Evolutionary conservation across 2,888 invertebrate species (phyloP).

Genomic region (Dicyrtomina minuta): DNA sequence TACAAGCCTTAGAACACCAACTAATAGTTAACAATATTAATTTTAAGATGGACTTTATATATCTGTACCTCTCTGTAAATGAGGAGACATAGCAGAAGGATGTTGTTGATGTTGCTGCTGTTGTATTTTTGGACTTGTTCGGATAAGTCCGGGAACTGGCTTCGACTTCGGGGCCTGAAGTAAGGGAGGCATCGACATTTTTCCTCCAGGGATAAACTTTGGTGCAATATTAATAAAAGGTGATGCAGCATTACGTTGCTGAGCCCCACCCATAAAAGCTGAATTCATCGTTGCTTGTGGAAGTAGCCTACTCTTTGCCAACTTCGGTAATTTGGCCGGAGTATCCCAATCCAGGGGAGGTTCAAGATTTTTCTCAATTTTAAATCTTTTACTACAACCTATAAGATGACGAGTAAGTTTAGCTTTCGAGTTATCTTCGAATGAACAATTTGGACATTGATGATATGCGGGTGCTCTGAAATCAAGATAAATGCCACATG

Average conservation of each 20-base stretch:
- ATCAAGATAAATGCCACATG: constrained; percentile 13
- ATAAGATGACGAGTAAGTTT: constrained; percentile 84
- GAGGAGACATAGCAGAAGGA: constrained; percentile 38
- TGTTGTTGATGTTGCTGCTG: constrained; percentile 2
- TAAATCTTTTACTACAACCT: constrained; percentile 85
- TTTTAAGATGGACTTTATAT: not conserved
- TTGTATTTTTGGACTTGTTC: constrained; percentile 46
- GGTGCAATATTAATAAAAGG: constrained; percentile 57
- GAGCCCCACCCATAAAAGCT: constrained; percentile 12
- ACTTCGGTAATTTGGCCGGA: constrained; percentile 86
- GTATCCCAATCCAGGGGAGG: constrained; percentile 90
- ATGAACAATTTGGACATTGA: constrained; percentile 90
- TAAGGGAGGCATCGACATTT: constrained; percentile 56
- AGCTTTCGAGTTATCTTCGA: constrained; percentile 89
- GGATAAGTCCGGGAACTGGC: constrained; percentile 51
- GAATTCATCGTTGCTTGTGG: constrained; percentile 45
- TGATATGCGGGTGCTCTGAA: constrained; percentile 77
- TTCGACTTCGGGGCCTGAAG: constrained; percentile 57
- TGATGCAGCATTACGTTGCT: constrained; percentile 52
- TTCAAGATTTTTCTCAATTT: constrained; percentile 77
- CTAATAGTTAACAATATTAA: not conserved
- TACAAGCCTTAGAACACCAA: no score
- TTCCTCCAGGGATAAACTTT: constrained; percentile 40
- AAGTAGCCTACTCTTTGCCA: constrained; percentile 58
- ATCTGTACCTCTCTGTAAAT: constrained; percentile 48